These are phyloP conservation scores for Nettapus auritus DNA, from an alignment of 2,113 vertebrate genomes.

Conservation along the genomic window DNA sequence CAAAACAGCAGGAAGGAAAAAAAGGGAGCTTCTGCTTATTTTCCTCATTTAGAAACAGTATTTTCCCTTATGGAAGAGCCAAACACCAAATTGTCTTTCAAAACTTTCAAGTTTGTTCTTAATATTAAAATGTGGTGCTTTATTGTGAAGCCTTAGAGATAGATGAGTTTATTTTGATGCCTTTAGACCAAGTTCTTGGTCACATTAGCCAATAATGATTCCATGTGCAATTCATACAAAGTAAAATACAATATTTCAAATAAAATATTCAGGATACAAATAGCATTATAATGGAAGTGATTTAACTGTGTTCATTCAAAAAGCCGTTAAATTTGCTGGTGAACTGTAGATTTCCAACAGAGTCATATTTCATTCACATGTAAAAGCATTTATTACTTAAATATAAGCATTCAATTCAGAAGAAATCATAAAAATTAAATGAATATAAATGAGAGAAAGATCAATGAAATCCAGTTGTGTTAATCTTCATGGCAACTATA, in stretches of 20 bases:
- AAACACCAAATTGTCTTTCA: neutral
- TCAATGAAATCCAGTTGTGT: neutral
- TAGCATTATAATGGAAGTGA: neutral
- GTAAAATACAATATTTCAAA: neutral
- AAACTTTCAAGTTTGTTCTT: neutral
- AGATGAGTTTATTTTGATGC: neutral
- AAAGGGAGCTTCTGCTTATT: neutral
- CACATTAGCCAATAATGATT: neutral
- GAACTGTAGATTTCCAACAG: neutral
- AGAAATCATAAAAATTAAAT: neutral
- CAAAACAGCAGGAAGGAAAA: neutral
- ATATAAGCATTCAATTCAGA: neutral
- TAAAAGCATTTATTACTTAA: neutral
- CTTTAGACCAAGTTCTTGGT: neutral
- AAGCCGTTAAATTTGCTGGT: neutral
- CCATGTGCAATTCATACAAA: neutral
- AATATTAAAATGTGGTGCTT: neutral
- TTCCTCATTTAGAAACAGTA: neutral
- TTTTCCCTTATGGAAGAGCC: neutral
- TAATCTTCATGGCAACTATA: neutral
- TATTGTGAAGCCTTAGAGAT: neutral
- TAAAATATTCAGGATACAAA: neutral
- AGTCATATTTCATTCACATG: rapidly evolving
- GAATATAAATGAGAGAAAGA: neutral
- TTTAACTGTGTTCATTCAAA: neutral